These are phyloP conservation scores for Bolinopsis microptera DNA, from an alignment of 37 sponge, comb jelly and placozoan species.

Conservation along the genomic window DNA sequence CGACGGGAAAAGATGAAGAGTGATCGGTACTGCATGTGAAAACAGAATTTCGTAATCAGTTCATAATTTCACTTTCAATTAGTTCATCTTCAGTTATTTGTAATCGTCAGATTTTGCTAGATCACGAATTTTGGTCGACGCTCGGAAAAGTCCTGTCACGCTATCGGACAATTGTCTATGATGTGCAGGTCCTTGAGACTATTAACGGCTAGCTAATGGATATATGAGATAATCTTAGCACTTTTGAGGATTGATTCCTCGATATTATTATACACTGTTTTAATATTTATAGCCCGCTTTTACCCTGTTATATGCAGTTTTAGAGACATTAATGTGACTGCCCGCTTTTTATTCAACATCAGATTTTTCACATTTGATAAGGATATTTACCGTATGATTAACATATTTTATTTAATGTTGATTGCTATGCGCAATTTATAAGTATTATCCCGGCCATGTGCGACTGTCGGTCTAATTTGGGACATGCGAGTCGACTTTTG, in stretches of 20 bases:
- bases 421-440: background rate
- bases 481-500: background rate
- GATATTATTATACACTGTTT: background rate
- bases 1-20: slow-evolving; percentile 52
- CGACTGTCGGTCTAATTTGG: background rate
- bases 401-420: background rate
- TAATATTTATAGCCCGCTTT: background rate
- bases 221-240: background rate
- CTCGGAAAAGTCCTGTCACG: no score
- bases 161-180: background rate
- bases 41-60: background rate
- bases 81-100: no score
- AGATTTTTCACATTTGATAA: background rate
- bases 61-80: background rate
- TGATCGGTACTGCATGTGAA: slow-evolving; percentile 53
- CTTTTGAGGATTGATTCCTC: background rate
- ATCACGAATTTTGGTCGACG: no score
- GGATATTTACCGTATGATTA: background rate
- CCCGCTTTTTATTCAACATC: background rate
- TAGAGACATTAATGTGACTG: background rate
- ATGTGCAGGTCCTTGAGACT: background rate
- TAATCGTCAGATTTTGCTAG: no score
- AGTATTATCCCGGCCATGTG: background rate
- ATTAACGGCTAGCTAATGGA: background rate
- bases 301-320: background rate